Percentiles rank a stretch among this genome's conserved stretches.
Evolutionary conservation across 2,888 invertebrate genomes (phyloP).

Genomic region (Shargacucullia verbasci): DNA sequence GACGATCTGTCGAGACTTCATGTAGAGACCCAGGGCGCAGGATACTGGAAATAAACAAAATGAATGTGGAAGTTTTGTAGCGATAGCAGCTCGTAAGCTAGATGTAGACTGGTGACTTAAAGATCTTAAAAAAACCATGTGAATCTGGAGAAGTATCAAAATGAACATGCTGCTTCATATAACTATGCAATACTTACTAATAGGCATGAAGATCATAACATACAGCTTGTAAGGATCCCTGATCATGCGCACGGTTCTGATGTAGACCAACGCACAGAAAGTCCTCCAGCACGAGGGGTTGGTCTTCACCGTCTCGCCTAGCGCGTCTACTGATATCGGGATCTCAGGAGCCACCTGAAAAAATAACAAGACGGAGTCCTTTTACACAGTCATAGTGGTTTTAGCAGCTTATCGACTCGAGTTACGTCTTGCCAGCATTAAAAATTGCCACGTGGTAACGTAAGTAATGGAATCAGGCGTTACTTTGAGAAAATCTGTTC

Average conservation of each 20-base stretch:
- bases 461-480: too few relatives aligned
- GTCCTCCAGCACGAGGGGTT: constrained; percentile 90
- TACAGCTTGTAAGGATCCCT: constrained; percentile 92
- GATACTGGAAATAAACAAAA: constrained; percentile 79
- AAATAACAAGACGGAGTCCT: too few relatives aligned
- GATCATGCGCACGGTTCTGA: constrained; percentile 91
- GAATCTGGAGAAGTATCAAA: too few relatives aligned
- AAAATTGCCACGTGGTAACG: too few relatives aligned
- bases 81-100: too few relatives aligned
- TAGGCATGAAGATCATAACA: constrained; percentile 92
- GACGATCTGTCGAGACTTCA: constrained; percentile 90
- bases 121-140: too few relatives aligned
- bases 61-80: neutral
- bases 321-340: constrained; percentile 88
- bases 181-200: constrained; percentile 82
- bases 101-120: too few relatives aligned
- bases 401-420: too few relatives aligned
- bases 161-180: too few relatives aligned
- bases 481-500: too few relatives aligned
- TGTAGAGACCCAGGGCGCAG: constrained; percentile 91
- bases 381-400: too few relatives aligned
- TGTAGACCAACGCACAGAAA: constrained; percentile 91
- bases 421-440: too few relatives aligned
- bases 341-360: constrained; percentile 84
- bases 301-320: constrained; percentile 90